Evolutionary conservation across 2,888 invertebrate genomes (phyloP), one percentile per base, ranked within the genome.

Genomic region (Scrobipalpa atriplicella): DNA sequence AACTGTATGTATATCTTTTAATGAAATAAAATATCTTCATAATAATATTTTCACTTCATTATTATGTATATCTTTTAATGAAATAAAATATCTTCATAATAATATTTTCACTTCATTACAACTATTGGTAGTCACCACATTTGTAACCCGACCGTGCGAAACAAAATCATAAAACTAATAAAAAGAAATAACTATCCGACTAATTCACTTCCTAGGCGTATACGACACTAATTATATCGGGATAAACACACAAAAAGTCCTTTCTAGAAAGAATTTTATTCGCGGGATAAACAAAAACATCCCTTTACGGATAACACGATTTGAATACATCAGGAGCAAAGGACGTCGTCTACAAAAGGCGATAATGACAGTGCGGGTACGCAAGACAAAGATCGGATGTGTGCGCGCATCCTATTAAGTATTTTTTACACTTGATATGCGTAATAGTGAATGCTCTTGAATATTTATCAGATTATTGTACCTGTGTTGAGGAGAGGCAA

Each of bases 341-440:
- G 73, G 73, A 72, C 72, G 73, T 77, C 77, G n/a, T 75, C 75
- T 78, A 68, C 66, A 83, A 77, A 85, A 86, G 82, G 85, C 84
- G 89, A 87, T 92, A 92, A 92, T 92, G 91, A 91, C 84, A 87
- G 79, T 77, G 76, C 72, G 76, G 70, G 72, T 70, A 71, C 79
- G 83, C 86, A 79, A 88, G 85, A 88, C 88, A 80, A 79, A 79
- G 76, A 77, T 82, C 85, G 84, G 89, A 83, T 89, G 87, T 86
- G 92, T 82, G 75, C 81, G 77, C 82, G 90, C 90, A 91, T 91
- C 78, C 75, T 81, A 91, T 91, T 89, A 89, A 81, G 81, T 81
- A 75, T 86, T 90, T 86, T 80, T 89, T 87, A 84, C 88, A 89
- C 86, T 87, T 92, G 92, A 92, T 92, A 92, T 90, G 91, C 90